These are phyloP conservation scores for Beris chalybata DNA, from an alignment of 2,888 invertebrate genomes.

Conservation along the genomic window DNA sequence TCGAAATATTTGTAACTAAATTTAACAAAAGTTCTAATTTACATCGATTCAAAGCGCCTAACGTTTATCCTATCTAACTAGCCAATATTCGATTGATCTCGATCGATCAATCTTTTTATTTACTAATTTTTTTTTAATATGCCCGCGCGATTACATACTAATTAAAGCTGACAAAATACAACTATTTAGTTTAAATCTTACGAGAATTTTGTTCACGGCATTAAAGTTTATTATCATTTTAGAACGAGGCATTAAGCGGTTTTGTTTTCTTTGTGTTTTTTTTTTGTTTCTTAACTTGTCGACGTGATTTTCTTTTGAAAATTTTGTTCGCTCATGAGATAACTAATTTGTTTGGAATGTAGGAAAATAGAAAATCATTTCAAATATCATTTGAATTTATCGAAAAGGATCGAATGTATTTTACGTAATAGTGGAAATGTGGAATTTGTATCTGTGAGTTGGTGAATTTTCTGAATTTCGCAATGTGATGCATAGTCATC, in stretches of 20 bases:
- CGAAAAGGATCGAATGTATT: constrained; percentile 42
- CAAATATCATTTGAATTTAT: constrained; percentile 18
- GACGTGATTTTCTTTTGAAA: neutral
- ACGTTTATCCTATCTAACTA: neutral
- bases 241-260: constrained; percentile 28
- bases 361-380: neutral
- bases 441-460: constrained; percentile 26
- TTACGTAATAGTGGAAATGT: constrained; percentile 48
- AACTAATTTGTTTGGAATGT: constrained; percentile 22
- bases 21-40: neutral
- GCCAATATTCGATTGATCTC: constrained; percentile 2
- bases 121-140: no score
- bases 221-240: constrained; percentile 1
- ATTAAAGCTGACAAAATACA: constrained; percentile 20
- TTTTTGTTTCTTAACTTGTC: neutral
- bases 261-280: constrained; percentile 2
- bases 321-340: constrained; percentile 20
- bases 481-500: constrained; percentile 74
- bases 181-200: constrained; percentile 18
- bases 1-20: neutral
- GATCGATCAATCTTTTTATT: no score
- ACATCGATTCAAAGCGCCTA: no score
- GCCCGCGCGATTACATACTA: neutral
- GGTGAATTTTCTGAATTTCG: constrained; percentile 35
- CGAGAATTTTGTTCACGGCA: constrained; percentile 16